Evolutionary conservation across 2,888 invertebrate genomes (phyloP).

Genomic region (Geotrupes spiniger): DNA sequence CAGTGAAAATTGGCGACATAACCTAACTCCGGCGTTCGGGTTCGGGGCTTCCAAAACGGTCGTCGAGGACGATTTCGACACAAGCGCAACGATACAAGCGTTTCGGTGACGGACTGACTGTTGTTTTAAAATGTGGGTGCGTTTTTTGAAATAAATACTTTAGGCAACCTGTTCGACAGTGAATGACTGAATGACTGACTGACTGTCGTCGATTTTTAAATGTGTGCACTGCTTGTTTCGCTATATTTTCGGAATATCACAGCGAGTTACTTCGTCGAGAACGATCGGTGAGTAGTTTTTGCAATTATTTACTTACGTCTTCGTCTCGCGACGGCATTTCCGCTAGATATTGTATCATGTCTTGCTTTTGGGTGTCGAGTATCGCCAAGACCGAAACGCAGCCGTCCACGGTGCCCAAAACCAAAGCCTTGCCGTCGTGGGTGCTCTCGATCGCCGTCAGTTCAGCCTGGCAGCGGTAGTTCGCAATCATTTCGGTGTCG

Average conservation of each 20-base stretch:
- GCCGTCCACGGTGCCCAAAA: slow-evolving; percentile 90
- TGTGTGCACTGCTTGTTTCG: neutral
- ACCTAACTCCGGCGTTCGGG: no score
- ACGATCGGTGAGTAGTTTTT: slow-evolving; percentile 9
- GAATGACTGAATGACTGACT: slow-evolving; percentile 1
- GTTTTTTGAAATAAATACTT: neutral
- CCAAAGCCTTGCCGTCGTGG: slow-evolving; percentile 76
- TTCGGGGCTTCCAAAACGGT: no score
- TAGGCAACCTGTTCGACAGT: no score
- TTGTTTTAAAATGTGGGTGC: no score
- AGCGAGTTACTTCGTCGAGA: neutral
- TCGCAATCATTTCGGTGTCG: slow-evolving; percentile 90
- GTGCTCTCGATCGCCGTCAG: slow-evolving; percentile 84
- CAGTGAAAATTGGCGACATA: no score
- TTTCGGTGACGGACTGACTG: no score
- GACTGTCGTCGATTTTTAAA: neutral
- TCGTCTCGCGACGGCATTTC: slow-evolving; percentile 71
- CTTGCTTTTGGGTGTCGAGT: slow-evolving; percentile 65
- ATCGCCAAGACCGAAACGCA: slow-evolving; percentile 86
- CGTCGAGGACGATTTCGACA: no score
- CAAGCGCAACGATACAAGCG: no score
- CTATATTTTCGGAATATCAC: neutral
- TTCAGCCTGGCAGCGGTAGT: slow-evolving; percentile 88
- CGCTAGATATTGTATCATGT: slow-evolving; percentile 62
- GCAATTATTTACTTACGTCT: slow-evolving; percentile 49